Base-by-base conservation (phyloP, 2,797 vertebrate species). In the Astyanax mexicanus region DNA sequence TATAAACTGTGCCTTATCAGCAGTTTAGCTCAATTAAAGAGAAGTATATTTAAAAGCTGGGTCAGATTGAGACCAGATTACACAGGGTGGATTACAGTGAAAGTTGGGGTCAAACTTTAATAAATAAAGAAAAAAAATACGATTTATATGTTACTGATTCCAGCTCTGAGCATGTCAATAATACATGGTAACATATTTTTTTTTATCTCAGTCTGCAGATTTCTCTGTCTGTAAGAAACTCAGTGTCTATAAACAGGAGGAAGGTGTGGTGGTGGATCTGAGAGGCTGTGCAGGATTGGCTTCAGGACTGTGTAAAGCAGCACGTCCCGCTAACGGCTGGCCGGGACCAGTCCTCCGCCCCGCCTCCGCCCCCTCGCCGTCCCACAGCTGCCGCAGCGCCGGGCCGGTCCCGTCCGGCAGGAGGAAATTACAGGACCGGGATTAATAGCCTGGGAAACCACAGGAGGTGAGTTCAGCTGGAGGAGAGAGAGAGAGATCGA, bases 401-500 rank as follows among this genome's bases (percentile, higher is more conserved):
- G 68, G 72, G 66, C 75, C 55, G n/a, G n/a, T n/a, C n/a, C n/a
- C n/a, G n/a, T n/a, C n/a, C 19, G 27, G 35, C 57, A 37, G 71
- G 74, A 81, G 85, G 82, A 85, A 80, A 85, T 86, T 81, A 84
- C 85, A 85, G 80, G 77, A 57, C 67, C 67, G 19, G 81, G 81
- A 85, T 86, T 85, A 85, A 86, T 86, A 82, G 84, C 81, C 69
- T 77, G 73, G 80, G 79, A 79, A 81, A 80, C 77, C 82, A 75
- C 79, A 85, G 84, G 79, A 84, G 82, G 81, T 74, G 71, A 82
- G 83, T 77, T 79, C 60, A 81, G 76, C 75, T 78, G 78, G 77
- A 37, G 55, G 70, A 52, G 82, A 75, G 40, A 77, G 40, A 77
- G 72, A 72, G 74, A 61, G 70, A 77, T 74, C 70, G 69, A 77